Evolutionary conservation across 1,140 invertebrate species (phyloP).

Genomic region (Hylaeus volcanicus): DNA sequence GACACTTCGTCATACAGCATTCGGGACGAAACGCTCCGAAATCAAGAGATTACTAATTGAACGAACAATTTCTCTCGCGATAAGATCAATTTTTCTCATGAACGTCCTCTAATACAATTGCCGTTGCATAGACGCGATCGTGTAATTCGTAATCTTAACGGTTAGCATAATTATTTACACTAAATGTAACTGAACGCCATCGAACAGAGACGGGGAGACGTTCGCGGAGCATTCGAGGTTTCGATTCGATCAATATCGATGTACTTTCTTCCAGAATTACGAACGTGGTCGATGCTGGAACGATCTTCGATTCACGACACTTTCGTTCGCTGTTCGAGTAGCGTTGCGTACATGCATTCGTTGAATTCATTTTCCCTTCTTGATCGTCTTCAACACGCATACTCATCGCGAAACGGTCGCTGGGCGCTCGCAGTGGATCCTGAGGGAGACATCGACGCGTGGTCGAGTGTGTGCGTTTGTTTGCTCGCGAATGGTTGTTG

Average conservation of each 20-base stretch:
- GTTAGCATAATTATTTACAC: slow-evolving; percentile 40
- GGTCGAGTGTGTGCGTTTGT: neutral
- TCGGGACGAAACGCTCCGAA: neutral
- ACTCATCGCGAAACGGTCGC: neutral
- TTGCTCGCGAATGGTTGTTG: too few species aligned
- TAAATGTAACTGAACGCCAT: slow-evolving; percentile 33
- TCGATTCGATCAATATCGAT: neutral
- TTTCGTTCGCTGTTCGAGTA: slow-evolving; percentile 1
- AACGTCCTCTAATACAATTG: slow-evolving; percentile 19
- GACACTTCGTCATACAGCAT: slow-evolving; percentile 13
- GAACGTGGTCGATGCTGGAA: neutral
- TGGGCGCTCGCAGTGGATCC: neutral
- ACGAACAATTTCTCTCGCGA: slow-evolving; percentile 2
- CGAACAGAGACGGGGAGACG: slow-evolving; percentile 20
- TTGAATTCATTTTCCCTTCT: neutral
- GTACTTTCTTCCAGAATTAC: slow-evolving; percentile 20
- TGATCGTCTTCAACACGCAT: neutral
- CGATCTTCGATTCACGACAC: too few species aligned
- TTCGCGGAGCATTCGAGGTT: slow-evolving; percentile 10
- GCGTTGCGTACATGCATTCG: neutral
- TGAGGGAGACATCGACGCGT: slow-evolving; percentile 1
- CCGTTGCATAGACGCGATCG: slow-evolving; percentile 15
- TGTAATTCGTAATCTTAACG: slow-evolving; percentile 30
- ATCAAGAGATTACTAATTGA: neutral
- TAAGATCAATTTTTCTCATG: neutral